Base-by-base conservation (phyloP, 1,140 invertebrate genomes). In the Pararge aegeria region DNA sequence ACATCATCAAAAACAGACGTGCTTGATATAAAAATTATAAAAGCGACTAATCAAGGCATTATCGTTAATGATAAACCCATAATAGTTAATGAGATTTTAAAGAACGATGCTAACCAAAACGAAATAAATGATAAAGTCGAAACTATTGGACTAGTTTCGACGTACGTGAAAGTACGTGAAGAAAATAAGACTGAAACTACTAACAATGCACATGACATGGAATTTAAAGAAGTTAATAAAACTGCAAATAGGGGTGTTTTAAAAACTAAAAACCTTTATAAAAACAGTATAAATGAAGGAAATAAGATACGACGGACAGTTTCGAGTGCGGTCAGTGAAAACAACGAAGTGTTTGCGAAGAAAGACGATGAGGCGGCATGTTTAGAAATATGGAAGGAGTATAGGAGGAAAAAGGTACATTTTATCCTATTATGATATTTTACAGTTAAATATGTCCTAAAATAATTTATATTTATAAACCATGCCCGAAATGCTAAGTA, bases 1-100 rank as follows among this genome's bases (percentile, higher is more conserved):
- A 6, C 30, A 18, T 2, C 15, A n/a, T 16, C 16, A 9, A 42
- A 40, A 13, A 54, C 18, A 5, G 9, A 38, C 15, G 20, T 40
- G 37, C 6, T 7, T 1, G 37, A 27, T 37, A 12, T 37, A n/a
- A n/a, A 4, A 5, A 7, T 0, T 0, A 16, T 5, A 16, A 5
- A 15, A 15, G 0, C 38, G 1, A 3, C 5, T 40, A 1, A 4
- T 16, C 3, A 40, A 19, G 19, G 5, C 10, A 6, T n/a, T n/a
- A n/a, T 20, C 1, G 19, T 20, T 20, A 20, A 21, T 12, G 34
- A 61, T 46, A 65, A 61, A 50, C 66, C 66, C 12, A 64, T 57
- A 57, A 66, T 68, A 20, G 65, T 70, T 0, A 51, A 70, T 24
- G 67, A 73, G 59, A 12, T 70, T 16, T 13, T 68, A 3, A 66